Conservation (phyloP, 2,113 vertebrate genomes). For the Grus americana region DNA sequence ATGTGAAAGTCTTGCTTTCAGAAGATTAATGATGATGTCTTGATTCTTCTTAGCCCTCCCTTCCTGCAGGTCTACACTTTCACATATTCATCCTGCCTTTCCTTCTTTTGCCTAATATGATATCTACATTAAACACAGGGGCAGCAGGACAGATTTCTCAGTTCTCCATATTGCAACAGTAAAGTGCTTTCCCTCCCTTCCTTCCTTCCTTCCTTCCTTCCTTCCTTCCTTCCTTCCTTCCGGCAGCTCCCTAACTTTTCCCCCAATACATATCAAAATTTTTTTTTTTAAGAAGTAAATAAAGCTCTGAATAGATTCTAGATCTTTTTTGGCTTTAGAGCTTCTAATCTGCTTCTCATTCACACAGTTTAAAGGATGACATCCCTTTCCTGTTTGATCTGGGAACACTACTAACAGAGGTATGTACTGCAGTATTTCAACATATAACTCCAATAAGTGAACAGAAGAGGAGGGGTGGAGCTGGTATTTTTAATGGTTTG, state of each 20-base stretch:
- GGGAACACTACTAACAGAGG: not conserved
- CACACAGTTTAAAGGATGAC: not conserved
- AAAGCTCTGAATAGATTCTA: not conserved
- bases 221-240: not conserved
- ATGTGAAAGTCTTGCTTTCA: conserved; percentile 54
- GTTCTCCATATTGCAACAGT: not conserved
- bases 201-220: not conserved
- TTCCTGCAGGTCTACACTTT: conserved; percentile 4
- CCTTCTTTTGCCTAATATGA: not conserved
- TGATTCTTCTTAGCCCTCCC: conserved; percentile 5
- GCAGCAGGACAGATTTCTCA: not conserved
- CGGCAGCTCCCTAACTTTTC: not conserved
- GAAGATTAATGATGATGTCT: conserved; percentile 44
- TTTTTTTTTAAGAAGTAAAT: not conserved
- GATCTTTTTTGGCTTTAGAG: not conserved
- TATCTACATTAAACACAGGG: not conserved
- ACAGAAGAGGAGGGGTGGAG: not conserved
- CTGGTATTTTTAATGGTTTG: not conserved
- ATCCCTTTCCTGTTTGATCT: not conserved
- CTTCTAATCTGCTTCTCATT: not conserved
- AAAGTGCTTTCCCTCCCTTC: not conserved
- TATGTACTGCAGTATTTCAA: not conserved
- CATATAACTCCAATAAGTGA: not conserved
- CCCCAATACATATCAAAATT: no score
- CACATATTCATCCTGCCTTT: not conserved